Base-by-base conservation (phyloP, 2,888 invertebrate genomes). In the Orthosia cruda region DNA sequence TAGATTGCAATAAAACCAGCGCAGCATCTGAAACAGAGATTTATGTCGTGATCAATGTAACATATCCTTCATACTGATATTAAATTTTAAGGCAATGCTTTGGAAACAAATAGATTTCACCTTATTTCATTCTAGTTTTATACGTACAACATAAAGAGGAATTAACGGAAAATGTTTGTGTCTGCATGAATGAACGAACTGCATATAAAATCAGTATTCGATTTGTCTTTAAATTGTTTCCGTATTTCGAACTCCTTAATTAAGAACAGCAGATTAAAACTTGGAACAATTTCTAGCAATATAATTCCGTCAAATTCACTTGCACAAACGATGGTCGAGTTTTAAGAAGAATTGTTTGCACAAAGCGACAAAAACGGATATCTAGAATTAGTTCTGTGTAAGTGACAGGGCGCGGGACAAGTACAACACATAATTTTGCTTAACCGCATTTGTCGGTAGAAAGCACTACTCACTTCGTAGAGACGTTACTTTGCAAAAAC, bases 351-450 rank as follows among this genome's bases (percentile, higher is more conserved):
- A 82, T 87, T 87, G 67, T 85, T 85, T 77, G 77, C 76, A 80
- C 78, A 81, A 77, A 85, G 77, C 81, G 52, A 67, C 77, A 85
- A 83, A 82, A 87, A 86, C 86, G 85, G 87, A 85, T 87, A 86
- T 86, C 80, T 80, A 68, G 79, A 85, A 89, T 90, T 89, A 89
- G 88, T 87, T 84, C 73, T 83, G 84, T 87, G 74, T 83, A 77
- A 72, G 73, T 77, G 81, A 77, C 85, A 64, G 63, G 74, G 71
- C 84, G 71, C 67, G 81, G n/a, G n/a, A 67, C 89, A 89, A 89
- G 87, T 88, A 87, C 84, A 84, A 87, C 89, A 91, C 88, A 91
- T 91, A 91, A 92, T 90, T 92, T 90, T 87, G 87, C 89, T 88
- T 89, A 89, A 90, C 90, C 91, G 83, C 90, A 86, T 84, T 88